Conservation (phyloP, 2,888 invertebrate genomes). For the Protodeltote pygarga region DNA sequence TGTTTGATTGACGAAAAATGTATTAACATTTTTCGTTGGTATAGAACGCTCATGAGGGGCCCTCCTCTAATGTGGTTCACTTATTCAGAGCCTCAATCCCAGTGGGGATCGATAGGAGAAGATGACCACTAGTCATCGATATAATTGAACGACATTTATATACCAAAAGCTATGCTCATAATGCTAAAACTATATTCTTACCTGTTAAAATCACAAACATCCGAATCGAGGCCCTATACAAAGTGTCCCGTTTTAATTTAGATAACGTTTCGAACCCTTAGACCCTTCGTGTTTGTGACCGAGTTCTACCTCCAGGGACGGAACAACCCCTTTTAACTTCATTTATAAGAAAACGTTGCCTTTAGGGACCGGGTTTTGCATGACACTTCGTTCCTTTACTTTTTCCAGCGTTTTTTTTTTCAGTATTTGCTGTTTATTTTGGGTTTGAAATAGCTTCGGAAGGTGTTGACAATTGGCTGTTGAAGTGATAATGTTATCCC, state of each 20-base stretch:
- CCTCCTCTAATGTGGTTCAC: too few relatives aligned
- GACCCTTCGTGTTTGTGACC: slow-evolving; percentile 53
- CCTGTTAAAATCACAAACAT: neutral
- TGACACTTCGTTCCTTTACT: slow-evolving; percentile 61
- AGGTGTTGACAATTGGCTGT: slow-evolving; percentile 34
- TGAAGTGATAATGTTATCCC: neutral
- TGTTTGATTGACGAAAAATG: too few relatives aligned
- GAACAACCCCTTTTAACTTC: slow-evolving; percentile 75
- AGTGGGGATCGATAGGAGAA: too few relatives aligned
- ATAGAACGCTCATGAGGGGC: too few relatives aligned
- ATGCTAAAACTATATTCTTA: too few relatives aligned
- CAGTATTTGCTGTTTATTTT: slow-evolving; percentile 31
- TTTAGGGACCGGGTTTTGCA: slow-evolving; percentile 67
- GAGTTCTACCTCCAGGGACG: slow-evolving; percentile 54
- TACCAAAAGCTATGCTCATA: too few relatives aligned
- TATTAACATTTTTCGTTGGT: too few relatives aligned
- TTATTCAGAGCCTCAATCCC: too few relatives aligned
- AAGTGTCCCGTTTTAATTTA: slow-evolving; percentile 53
- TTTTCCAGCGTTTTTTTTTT: slow-evolving; percentile 36
- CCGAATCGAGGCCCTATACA: slow-evolving; percentile 23
- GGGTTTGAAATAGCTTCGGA: slow-evolving; percentile 25
- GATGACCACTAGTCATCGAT: too few relatives aligned
- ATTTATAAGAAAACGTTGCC: slow-evolving; percentile 73
- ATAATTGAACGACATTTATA: too few relatives aligned
- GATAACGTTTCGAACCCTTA: slow-evolving; percentile 47